A percentile compares a stretch with the other conserved stretches of the same genome.
These are phyloP conservation scores for Hylia prasina DNA, from an alignment of 2,113 vertebrate species.

Conservation along the genomic window DNA sequence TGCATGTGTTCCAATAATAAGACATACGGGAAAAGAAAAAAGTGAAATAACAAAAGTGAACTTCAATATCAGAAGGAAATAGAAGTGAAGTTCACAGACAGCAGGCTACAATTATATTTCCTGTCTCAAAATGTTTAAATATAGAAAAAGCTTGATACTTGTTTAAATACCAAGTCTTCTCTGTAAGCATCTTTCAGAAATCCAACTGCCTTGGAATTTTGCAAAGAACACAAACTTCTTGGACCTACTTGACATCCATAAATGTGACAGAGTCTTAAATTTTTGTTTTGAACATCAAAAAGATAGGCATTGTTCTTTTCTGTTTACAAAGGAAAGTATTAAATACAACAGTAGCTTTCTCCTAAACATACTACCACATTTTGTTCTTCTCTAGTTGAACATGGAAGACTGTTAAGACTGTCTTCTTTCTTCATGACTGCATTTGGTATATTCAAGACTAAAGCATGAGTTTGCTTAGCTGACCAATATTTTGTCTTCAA, in stretches of 20 bases:
- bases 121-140: background rate
- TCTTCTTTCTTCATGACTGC: background rate
- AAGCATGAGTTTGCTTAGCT: background rate
- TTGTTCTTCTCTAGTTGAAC: background rate
- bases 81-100: background rate
- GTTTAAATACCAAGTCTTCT: background rate
- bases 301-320: background rate
- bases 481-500: background rate
- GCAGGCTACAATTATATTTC: background rate
- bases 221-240: background rate
- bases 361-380: background rate
- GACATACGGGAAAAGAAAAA: background rate
- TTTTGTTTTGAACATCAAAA: background rate
- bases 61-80: background rate
- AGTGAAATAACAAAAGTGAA: background rate
- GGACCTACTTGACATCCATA: background rate
- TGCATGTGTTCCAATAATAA: background rate
- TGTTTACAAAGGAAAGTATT: background rate
- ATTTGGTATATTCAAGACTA: background rate
- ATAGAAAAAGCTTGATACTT: background rate
- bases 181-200: background rate
- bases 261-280: background rate
- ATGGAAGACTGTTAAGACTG: background rate
- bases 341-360: background rate
- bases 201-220: background rate